Evolutionary conservation across 1,140 invertebrate species (phyloP).

Genomic region (Lepidurus couesii): DNA sequence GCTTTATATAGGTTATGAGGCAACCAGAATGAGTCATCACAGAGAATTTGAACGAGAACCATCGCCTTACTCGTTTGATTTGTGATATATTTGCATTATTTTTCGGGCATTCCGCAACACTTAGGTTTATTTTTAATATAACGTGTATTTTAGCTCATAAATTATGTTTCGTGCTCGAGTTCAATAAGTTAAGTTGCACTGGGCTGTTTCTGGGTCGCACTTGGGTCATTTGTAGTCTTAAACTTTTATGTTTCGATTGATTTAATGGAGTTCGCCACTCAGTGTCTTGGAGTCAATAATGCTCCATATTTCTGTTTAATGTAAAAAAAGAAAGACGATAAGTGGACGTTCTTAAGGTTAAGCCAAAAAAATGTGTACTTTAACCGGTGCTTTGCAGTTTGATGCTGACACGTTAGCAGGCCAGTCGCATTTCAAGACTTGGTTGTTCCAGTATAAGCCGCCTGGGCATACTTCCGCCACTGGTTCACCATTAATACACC

Average conservation of each 20-base stretch:
- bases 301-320: neutral
- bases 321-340: neutral
- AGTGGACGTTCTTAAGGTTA: neutral
- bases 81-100: too few species aligned
- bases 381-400: conserved; percentile 33
- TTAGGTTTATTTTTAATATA: too few species aligned
- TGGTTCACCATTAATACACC: conserved; percentile 41
- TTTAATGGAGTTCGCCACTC: neutral
- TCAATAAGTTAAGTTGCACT: neutral
- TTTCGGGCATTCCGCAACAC: too few species aligned
- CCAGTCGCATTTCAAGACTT: conserved; percentile 37
- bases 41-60: too few species aligned
- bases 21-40: too few species aligned
- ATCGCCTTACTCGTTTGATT: too few species aligned
- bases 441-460: conserved; percentile 40
- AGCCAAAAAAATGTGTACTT: neutral
- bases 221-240: neutral
- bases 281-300: too few species aligned
- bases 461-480: conserved; percentile 39
- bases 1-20: too few species aligned
- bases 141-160: too few species aligned
- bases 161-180: neutral
- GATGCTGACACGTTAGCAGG: conserved; percentile 37
- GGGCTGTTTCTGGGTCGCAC: neutral
- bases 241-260: neutral